phyloP scores from a whole-genome alignment of 1,140 invertebrate genomes.

The Plodia interpunctella region DNA sequence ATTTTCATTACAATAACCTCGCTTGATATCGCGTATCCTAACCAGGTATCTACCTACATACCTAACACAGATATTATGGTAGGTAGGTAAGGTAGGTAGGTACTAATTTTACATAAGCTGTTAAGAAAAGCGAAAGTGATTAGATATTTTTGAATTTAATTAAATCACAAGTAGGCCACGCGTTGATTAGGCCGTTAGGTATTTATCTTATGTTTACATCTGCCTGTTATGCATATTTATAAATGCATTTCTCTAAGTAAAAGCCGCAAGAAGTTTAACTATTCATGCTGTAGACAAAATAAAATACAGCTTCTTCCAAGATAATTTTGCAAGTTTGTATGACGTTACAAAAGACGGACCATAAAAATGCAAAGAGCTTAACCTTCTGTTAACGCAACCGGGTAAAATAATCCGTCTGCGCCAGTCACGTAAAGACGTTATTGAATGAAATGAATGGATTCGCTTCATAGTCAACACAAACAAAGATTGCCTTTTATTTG shows the following conservation, averaged over 20 bases:
- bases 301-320: too few relatives aligned
- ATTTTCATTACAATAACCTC: too few relatives aligned
- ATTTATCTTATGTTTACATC: not conserved
- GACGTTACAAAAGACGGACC: too few relatives aligned
- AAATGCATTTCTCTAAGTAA: not conserved
- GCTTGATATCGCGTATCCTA: too few relatives aligned
- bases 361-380: not conserved
- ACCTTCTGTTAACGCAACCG: not conserved
- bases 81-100: too few relatives aligned
- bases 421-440: conserved; percentile 3
- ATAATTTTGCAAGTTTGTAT: too few relatives aligned
- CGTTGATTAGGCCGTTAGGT: not conserved
- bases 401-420: not conserved
- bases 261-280: not conserved
- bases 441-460: conserved; percentile 45
- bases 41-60: too few relatives aligned
- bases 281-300: too few relatives aligned
- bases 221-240: not conserved
- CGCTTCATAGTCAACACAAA: conserved; percentile 41
- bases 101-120: too few relatives aligned
- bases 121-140: conserved; percentile 3
- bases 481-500: conserved; percentile 27
- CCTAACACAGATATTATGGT: too few relatives aligned
- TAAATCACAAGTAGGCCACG: too few relatives aligned
- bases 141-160: too few relatives aligned